Conservation (phyloP, 2,797 vertebrate species). For the Ibycter americanus region DNA sequence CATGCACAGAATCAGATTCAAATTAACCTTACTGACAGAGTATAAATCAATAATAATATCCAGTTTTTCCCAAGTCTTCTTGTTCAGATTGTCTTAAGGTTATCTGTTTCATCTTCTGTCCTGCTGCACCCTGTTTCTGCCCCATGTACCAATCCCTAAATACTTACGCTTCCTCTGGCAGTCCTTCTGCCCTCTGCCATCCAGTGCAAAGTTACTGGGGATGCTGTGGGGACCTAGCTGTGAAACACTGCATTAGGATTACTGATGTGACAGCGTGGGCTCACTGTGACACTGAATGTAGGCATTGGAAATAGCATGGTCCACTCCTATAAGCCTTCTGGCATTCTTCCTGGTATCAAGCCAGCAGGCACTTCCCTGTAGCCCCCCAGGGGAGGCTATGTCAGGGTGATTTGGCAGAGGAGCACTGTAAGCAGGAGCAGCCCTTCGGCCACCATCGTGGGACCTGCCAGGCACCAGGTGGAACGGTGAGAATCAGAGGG, state of each 20-base stretch:
- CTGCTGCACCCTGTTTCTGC: not conserved
- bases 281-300: not conserved
- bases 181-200: not conserved
- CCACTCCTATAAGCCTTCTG: not conserved
- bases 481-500: not conserved
- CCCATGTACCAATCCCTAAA: not conserved
- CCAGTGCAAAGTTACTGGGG: not conserved
- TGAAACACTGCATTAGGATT: not conserved
- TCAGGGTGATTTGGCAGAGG: not conserved
- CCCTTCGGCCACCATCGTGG: not conserved
- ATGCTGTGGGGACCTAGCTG: not conserved
- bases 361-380: not conserved
- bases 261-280: not conserved
- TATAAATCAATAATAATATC: not conserved
- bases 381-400: fast-evolving
- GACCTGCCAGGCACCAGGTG: not conserved
- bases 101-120: not conserved
- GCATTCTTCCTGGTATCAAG: not conserved
- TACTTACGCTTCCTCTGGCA: not conserved
- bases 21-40: not conserved
- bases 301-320: not conserved
- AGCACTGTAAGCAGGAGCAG: not conserved
- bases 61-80: not conserved
- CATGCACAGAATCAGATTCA: not conserved
- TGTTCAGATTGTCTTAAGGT: not conserved